These are phyloP conservation scores for Mormyrus hasselquistii DNA, from an alignment of 2,797 vertebrate genomes.

Conservation along the genomic window DNA sequence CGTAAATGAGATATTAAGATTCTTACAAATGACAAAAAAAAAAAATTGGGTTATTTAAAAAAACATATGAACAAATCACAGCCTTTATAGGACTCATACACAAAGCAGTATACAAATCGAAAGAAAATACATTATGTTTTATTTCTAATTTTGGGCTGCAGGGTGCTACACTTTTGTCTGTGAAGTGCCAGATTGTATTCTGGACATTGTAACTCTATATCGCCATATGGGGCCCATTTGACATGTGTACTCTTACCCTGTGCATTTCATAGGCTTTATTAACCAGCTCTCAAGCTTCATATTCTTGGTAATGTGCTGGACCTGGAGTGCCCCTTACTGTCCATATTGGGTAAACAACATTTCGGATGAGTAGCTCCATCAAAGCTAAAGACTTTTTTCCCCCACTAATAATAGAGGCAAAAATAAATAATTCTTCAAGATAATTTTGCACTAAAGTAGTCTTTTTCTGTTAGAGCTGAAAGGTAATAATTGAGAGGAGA, in stretches of 20 bases:
- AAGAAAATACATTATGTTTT: not conserved
- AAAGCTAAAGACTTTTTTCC: not conserved
- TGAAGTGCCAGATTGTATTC: not conserved
- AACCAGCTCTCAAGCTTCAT: not conserved
- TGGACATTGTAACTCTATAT: not conserved
- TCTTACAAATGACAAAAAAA: not conserved
- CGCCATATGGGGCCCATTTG: not conserved
- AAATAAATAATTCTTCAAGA: not conserved
- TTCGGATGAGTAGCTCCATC: not conserved
- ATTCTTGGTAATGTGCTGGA: not conserved
- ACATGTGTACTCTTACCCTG: not conserved
- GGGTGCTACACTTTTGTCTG: not conserved
- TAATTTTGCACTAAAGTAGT: not conserved
- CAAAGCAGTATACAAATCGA: not conserved
- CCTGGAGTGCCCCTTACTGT: conserved; percentile 13
- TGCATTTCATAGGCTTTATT: not conserved
- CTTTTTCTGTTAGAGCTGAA: not conserved
- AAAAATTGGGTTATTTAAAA: not conserved
- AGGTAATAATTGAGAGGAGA: not conserved
- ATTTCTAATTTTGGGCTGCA: not conserved
- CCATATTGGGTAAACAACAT: not conserved
- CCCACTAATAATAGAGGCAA: not conserved
- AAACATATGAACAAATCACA: not conserved
- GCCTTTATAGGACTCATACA: not conserved
- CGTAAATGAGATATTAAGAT: not conserved